Base-by-base conservation (phyloP, 2,888 invertebrate genomes). In the Criorhina ranunculi region DNA sequence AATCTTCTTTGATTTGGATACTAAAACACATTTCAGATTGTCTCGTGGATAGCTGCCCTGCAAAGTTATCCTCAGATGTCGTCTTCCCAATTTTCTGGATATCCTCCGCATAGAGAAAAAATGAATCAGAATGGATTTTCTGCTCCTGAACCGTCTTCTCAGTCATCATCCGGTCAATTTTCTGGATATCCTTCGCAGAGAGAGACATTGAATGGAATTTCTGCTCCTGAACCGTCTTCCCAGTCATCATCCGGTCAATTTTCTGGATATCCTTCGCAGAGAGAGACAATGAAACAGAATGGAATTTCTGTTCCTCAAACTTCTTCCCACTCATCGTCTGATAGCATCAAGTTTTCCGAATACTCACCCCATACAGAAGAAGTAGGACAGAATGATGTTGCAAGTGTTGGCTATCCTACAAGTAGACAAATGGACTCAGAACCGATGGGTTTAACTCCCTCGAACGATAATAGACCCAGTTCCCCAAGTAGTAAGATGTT, bases 31-130 rank as follows among this genome's bases (percentile, higher is more conserved):
- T 35, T 37, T 17, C 33, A 64, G 64, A 8, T 64, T n/a, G 24
- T 49, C 4, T 46, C 49, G 9, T 64, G 46, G 64, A 35, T 64
- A 35, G n/a, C 64, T 2, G 64, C 19, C n/a, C 33, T 64, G 2
- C 64, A 49, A 8, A 2, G 35, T 35, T 35, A 44, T 17, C 60
- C 60, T 4, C 31, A 44, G 7, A 5, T n/a, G 1, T 42, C 60
- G 42, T 29, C 24, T 51, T 33, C 33, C 33, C n/a, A 29, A 29
- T 51, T 29, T 29, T 0, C 12, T 12, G 51, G 51, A 51, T 51
- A 51, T 31, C 29, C 7, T 51, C 12, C 51, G 12, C 29, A 7
- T 2, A 11, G 12, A 7, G 6, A 51, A 12, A 12, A 51, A 31
- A 12, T 31, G 12, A 8, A 31, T n/a, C 29, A 31, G 5, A 12